phyloP scores from a whole-genome alignment of 2,113 vertebrate genomes.

The Dolichotis patagonum region DNA sequence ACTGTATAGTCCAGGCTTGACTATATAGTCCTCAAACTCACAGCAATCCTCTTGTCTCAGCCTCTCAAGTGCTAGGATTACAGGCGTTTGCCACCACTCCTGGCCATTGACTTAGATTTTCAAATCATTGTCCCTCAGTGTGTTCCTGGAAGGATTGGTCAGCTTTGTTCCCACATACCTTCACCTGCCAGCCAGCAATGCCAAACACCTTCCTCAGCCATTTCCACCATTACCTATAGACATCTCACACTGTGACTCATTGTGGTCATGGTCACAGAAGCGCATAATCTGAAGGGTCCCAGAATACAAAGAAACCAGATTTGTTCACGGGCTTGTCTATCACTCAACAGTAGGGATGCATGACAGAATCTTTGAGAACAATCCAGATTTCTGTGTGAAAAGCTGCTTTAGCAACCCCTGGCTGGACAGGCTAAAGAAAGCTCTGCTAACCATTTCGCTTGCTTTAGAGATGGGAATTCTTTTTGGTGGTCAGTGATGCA shows the following conservation, averaged over 20 bases:
- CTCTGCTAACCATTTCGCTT: not conserved
- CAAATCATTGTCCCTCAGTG: not conserved
- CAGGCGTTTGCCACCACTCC: not conserved
- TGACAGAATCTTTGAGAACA: not conserved
- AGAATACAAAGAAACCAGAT: not conserved
- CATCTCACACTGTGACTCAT: not conserved
- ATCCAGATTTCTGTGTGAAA: not conserved
- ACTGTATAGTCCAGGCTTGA: not conserved
- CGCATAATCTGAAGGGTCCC: not conserved
- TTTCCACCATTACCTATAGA: not conserved
- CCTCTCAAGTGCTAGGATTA: not conserved
- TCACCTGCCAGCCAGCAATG: rapidly evolving
- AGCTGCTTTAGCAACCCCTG: not conserved
- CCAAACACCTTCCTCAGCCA: not conserved
- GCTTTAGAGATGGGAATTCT: not conserved
- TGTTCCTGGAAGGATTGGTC: not conserved
- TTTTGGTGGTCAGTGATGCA: slow-evolving; percentile 51
- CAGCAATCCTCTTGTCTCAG: not conserved
- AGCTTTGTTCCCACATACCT: not conserved
- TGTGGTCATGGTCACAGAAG: not conserved
- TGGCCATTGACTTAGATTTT: not conserved
- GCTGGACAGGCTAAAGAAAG: not conserved
- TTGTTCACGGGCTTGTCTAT: not conserved
- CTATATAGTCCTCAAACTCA: not conserved
- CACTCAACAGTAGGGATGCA: not conserved